These are phyloP conservation scores for Corythucha ciliata DNA, from an alignment of 2,888 invertebrate genomes.

Conservation along the genomic window DNA sequence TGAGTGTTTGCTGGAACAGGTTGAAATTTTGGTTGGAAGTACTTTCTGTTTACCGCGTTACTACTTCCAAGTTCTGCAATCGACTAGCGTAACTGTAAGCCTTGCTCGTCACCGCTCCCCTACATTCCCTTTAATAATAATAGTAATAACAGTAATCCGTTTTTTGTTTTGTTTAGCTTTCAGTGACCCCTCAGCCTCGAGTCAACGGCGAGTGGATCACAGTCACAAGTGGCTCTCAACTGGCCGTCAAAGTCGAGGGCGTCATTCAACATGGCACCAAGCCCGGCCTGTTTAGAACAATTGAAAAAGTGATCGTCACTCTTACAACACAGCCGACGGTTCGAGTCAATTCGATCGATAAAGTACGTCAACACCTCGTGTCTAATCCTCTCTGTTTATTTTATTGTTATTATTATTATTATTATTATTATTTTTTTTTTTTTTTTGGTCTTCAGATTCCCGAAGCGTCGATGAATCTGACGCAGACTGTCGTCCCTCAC, in stretches of 20 bases:
- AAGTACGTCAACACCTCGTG: slow-evolving; percentile 29
- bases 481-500: slow-evolving; percentile 78
- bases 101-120: not conserved
- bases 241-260: slow-evolving; percentile 89
- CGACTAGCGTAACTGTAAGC: slow-evolving; percentile 61
- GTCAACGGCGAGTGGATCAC: slow-evolving; percentile 73
- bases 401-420: not conserved
- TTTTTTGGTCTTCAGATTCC: slow-evolving; percentile 16
- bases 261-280: slow-evolving; percentile 67
- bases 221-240: slow-evolving; percentile 71
- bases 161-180: slow-evolving; percentile 45
- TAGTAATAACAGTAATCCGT: not conserved
- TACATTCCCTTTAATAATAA: not conserved
- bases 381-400: not conserved
- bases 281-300: slow-evolving; percentile 59
- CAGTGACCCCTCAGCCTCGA: slow-evolving; percentile 70
- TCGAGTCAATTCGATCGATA: slow-evolving; percentile 37
- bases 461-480: slow-evolving; percentile 42
- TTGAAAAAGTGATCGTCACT: slow-evolving; percentile 60
- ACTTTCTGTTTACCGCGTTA: slow-evolving; percentile 64
- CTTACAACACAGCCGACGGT: slow-evolving; percentile 56
- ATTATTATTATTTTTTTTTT: not conserved
- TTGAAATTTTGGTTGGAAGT: slow-evolving; percentile 52
- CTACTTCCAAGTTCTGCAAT: slow-evolving; percentile 76
- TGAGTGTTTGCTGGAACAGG: slow-evolving; percentile 47